These are phyloP conservation scores for Australoheros scitulus DNA, from an alignment of 2,113 vertebrate species.

Conservation along the genomic window DNA sequence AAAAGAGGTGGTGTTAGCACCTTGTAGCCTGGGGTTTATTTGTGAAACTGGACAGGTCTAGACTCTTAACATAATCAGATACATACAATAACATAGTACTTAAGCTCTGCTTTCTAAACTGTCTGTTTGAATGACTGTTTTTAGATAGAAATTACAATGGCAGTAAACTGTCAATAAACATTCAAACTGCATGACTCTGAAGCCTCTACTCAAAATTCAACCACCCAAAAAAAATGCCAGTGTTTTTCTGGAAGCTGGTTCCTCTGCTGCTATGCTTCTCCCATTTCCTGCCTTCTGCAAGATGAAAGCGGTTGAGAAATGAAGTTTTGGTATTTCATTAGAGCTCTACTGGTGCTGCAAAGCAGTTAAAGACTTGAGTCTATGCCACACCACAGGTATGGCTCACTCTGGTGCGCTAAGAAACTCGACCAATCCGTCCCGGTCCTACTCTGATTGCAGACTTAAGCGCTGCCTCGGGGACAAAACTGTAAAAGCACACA, in stretches of 20 bases:
- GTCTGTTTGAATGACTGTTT: slow-evolving; percentile 69
- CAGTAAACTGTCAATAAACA: slow-evolving; percentile 59
- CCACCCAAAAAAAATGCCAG: slow-evolving; percentile 16
- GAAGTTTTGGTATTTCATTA: slow-evolving; percentile 36
- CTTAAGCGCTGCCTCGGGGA: slow-evolving; percentile 14
- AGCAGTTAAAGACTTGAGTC: slow-evolving; percentile 2
- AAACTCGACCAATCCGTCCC: slow-evolving; percentile 2
- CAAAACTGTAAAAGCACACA: slow-evolving; percentile 8
- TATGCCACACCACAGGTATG: slow-evolving; percentile 53
- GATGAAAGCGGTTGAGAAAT: slow-evolving; percentile 26
- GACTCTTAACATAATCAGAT: slow-evolving; percentile 39
- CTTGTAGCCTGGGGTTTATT: neutral
- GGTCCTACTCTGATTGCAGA: slow-evolving; percentile 29
- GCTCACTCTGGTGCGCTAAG: slow-evolving; percentile 52
- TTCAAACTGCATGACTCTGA: slow-evolving; percentile 15
- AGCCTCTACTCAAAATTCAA: slow-evolving; percentile 15
- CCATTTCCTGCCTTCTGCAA: slow-evolving; percentile 11
- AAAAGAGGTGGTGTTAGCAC: neutral
- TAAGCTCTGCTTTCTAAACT: slow-evolving; percentile 30
- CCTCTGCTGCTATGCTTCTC: slow-evolving; percentile 3
- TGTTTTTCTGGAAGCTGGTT: slow-evolving; percentile 14
- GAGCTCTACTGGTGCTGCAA: neutral
- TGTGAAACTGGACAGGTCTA: slow-evolving; percentile 31
- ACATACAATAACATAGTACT: slow-evolving; percentile 9
- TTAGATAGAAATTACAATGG: slow-evolving; percentile 53